Evolutionary conservation across 2,797 vertebrate genomes (phyloP).

Genomic region (Peromyscus attwateri): DNA sequence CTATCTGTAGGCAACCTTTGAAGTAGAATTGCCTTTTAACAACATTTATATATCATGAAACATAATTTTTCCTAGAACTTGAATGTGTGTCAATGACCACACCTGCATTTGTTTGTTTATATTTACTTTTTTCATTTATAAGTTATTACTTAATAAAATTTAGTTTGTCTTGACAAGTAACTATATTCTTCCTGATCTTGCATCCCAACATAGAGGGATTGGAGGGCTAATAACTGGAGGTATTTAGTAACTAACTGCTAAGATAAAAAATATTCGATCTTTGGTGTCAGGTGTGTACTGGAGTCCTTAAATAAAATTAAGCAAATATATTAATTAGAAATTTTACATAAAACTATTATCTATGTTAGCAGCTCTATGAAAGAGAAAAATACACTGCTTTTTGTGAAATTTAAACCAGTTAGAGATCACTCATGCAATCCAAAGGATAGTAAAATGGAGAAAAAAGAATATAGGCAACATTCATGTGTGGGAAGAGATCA

Average conservation of each 20-base stretch:
- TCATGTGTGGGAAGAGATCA: neutral
- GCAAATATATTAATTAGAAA: neutral
- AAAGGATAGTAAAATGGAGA: neutral
- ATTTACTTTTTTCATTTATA: no score
- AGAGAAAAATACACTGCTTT: neutral
- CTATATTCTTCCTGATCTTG: neutral
- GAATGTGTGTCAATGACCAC: neutral
- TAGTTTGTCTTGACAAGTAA: neutral
- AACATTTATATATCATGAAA: neutral
- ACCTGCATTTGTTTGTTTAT: neutral
- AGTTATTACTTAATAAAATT: neutral
- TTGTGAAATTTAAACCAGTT: neutral
- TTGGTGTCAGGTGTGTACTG: neutral
- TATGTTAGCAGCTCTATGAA: neutral
- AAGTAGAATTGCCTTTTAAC: neutral
- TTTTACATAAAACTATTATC: neutral
- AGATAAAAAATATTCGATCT: neutral
- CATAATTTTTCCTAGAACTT: neutral
- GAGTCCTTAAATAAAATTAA: neutral
- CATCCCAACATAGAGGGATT: neutral
- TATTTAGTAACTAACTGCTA: neutral
- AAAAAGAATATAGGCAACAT: neutral
- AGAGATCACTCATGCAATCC: neutral
- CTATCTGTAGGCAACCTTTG: neutral
- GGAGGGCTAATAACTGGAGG: neutral